phyloP scores from a whole-genome alignment of 1,140 invertebrate species.

The Drosophila obscura region DNA sequence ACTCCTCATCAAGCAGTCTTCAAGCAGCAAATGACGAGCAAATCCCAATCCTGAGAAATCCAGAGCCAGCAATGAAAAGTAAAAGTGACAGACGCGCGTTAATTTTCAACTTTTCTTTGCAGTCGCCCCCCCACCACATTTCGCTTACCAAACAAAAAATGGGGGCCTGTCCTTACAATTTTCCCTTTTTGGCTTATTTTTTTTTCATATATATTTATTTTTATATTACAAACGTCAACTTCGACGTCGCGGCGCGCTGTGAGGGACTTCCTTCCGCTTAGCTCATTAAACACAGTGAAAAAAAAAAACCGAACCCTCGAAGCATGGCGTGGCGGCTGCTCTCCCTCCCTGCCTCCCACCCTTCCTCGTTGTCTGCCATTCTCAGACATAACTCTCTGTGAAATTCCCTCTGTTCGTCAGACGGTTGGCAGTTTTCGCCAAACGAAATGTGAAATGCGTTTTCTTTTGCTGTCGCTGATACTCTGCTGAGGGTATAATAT shows the following conservation, averaged over 20 bases:
- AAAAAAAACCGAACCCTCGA: slow-evolving; percentile 22
- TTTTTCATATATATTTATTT: slow-evolving; percentile 74
- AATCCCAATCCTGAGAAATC: slow-evolving; percentile 59
- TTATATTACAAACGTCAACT: slow-evolving; percentile 67
- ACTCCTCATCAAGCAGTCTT: slow-evolving; percentile 20
- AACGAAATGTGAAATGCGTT: slow-evolving; percentile 70
- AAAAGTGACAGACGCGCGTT: slow-evolving; percentile 75
- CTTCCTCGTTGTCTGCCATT: slow-evolving; percentile 21
- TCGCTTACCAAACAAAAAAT: slow-evolving; percentile 3
- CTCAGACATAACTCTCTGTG: slow-evolving; percentile 60
- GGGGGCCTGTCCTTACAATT: slow-evolving; percentile 54
- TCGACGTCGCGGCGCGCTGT: slow-evolving; percentile 57
- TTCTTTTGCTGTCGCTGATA: slow-evolving; percentile 10
- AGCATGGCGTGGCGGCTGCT: too few species aligned
- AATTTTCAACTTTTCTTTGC: slow-evolving; percentile 70
- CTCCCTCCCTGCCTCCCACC: slow-evolving; percentile 3
- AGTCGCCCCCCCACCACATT: background rate
- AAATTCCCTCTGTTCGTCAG: slow-evolving; percentile 35
- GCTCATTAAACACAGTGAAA: slow-evolving; percentile 77
- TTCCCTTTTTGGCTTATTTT: slow-evolving; percentile 22
- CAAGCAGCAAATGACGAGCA: slow-evolving; percentile 46
- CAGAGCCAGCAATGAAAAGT: slow-evolving; percentile 55
- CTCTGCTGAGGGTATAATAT: background rate
- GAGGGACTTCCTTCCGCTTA: slow-evolving; percentile 81
- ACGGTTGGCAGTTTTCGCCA: slow-evolving; percentile 54